Evolutionary conservation across 1,140 invertebrate species (phyloP), one percentile per base, ranked within the genome.

Genomic region (Procambarus virginalis): DNA sequence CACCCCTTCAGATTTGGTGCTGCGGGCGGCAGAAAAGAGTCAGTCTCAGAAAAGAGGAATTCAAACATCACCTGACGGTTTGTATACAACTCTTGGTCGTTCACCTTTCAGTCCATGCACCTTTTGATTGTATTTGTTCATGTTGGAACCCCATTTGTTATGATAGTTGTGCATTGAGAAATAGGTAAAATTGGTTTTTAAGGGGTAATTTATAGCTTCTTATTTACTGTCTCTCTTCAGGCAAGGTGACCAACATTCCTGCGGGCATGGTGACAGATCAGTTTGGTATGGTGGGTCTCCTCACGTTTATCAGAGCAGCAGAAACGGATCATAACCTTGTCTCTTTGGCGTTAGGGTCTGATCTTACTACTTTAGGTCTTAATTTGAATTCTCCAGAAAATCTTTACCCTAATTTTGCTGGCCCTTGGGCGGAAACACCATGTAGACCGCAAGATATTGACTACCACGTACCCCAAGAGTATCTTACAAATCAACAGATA

Each of bases 371-470:
- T 73, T 95, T 99, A 91, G 99, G 99, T 91, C 95, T 99, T 93
- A 99, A 99, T 96, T 96, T 99, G 92, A 99, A 99, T 94, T 99
- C 98, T 92, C 97, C 97, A 48, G 98, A 99, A 95, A 98, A 98
- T 94, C 95, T 99, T 91, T 98, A 99, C 95, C 97, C 97, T 93
- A 99, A 97, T 92, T 99, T 99, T 95, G 98, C 98, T 93, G 99
- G 99, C 84, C 99, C 99, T 14, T 99, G 98, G 98, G 97, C 98
- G 93, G 99, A 99, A 94, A 96, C 97, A 93, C 98, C 99, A 60
- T 99, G 98, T 95, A 96, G 98, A 95, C 98, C 98, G 92, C 98
- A 99, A 95, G 99, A 99, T 94, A 98, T 99, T 94, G 99, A 99
- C 95, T 99, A 97, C 94, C 98, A 98, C 94, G 99, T 99, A 94